Evolutionary conservation across 2,888 invertebrate genomes (phyloP).

Genomic region (Nomada fabriciana): DNA sequence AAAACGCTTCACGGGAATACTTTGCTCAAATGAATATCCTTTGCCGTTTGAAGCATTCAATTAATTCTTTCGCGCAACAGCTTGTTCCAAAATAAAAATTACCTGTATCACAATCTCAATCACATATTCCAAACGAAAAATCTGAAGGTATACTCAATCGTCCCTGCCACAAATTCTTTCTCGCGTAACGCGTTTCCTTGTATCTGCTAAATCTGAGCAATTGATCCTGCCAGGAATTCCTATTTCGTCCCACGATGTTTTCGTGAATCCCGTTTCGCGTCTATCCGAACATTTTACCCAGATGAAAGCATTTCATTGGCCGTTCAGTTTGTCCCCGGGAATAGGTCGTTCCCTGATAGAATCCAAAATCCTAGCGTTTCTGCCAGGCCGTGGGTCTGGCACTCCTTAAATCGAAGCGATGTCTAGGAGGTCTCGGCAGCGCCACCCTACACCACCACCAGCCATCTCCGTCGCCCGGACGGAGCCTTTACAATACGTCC

Average conservation of each 20-base stretch:
- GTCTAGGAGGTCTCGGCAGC: conserved; percentile 72
- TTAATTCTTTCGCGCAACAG: not conserved
- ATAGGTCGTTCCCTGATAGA: conserved; percentile 66
- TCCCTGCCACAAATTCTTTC: not conserved
- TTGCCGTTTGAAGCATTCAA: conserved; percentile 12
- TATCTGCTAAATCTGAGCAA: conserved; percentile 45
- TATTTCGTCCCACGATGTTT: conserved; percentile 59
- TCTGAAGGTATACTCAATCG: conserved; percentile 4
- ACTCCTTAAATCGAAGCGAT: conserved; percentile 77
- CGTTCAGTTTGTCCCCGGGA: conserved; percentile 9
- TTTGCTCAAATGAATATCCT: conserved; percentile 16
- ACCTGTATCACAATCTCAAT: too few relatives aligned
- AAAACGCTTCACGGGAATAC: conserved; percentile 7
- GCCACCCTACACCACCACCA: conserved; percentile 68
- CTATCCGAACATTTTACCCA: conserved; percentile 57
- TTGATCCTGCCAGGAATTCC: conserved; percentile 59
- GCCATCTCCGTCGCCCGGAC: conserved; percentile 63
- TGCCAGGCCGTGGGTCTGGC: conserved; percentile 61
- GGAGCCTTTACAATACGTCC: conserved; percentile 83
- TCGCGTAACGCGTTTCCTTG: not conserved
- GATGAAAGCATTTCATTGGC: conserved; percentile 65
- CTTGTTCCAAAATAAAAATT: not conserved
- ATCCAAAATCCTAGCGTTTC: conserved; percentile 75
- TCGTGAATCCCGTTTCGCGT: conserved; percentile 48
- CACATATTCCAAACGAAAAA: not conserved